Conservation (phyloP, 2,113 vertebrate genomes). For the Ammodytes marinus region DNA sequence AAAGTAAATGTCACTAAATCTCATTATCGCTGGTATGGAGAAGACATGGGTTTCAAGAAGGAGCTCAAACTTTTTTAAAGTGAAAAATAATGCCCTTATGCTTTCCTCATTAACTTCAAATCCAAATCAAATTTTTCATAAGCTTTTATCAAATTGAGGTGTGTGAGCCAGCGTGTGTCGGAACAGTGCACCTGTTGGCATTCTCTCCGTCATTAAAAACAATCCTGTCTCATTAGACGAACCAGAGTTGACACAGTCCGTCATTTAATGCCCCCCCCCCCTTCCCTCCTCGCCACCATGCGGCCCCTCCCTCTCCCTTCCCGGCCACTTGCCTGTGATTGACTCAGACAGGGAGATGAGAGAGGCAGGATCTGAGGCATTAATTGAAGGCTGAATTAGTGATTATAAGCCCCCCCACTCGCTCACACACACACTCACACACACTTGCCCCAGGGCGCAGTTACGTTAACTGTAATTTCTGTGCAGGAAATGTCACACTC, state of each 20-base stretch:
- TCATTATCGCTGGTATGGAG: neutral
- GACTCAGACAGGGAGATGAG: constrained; percentile 89
- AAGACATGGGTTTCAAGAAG: neutral
- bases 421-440: constrained; percentile 61
- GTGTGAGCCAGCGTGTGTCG: constrained; percentile 51
- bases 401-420: constrained; percentile 76
- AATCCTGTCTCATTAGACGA: constrained; percentile 80
- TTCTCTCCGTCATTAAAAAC: constrained; percentile 81
- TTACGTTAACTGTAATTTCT: constrained; percentile 84
- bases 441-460: constrained; percentile 74
- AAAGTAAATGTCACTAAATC: neutral
- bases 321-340: constrained; percentile 77
- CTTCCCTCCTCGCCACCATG: constrained; percentile 23
- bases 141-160: constrained; percentile 72
- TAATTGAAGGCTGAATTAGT: constrained; percentile 91
- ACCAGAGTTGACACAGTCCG: constrained; percentile 80
- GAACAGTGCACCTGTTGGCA: constrained; percentile 80
- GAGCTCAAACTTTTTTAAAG: constrained; percentile 45
- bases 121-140: constrained; percentile 76
- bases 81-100: constrained; percentile 53
- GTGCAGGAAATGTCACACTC: constrained; percentile 86
- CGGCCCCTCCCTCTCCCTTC: constrained; percentile 46
- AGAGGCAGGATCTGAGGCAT: constrained; percentile 83
- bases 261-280: constrained; percentile 72
- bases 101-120: constrained; percentile 75